Percentiles rank a stretch among this genome's conserved stretches.
These are phyloP conservation scores for Bellardia bayeri DNA, from an alignment of 2,888 invertebrate genomes.

Conservation along the genomic window DNA sequence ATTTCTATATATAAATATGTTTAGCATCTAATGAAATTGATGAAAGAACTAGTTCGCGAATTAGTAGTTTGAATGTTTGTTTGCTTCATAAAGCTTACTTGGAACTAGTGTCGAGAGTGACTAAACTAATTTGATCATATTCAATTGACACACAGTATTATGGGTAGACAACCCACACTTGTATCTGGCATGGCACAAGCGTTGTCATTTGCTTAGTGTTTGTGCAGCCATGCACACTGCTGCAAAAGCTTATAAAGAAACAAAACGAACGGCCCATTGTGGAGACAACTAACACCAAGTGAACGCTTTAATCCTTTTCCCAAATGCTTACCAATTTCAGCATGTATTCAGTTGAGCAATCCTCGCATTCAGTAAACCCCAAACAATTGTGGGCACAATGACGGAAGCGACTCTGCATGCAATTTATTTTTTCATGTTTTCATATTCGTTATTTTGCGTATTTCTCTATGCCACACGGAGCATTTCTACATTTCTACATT, in stretches of 20 bases:
- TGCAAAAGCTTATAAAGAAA: constrained; percentile 53
- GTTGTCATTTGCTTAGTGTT: constrained; percentile 59
- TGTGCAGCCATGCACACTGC: constrained; percentile 57
- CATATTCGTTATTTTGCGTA: constrained; percentile 52
- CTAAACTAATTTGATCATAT: background rate
- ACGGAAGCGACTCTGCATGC: constrained; percentile 42
- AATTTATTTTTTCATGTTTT: constrained; percentile 40
- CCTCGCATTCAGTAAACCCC: constrained; percentile 53
- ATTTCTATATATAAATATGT: too few relatives aligned
- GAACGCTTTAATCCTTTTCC: constrained; percentile 61
- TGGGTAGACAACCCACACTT: background rate
- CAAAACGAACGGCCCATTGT: constrained; percentile 56
- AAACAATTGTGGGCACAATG: constrained; percentile 64
- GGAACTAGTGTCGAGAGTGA: too few relatives aligned
- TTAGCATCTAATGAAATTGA: too few relatives aligned
- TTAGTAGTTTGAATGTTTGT: too few relatives aligned
- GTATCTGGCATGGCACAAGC: background rate
- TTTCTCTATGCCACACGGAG: constrained; percentile 31
- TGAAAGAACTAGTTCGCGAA: too few relatives aligned
- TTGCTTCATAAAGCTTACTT: too few relatives aligned
- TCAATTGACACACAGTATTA: background rate
- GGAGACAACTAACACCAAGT: constrained; percentile 42
- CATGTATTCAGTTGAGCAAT: constrained; percentile 60
- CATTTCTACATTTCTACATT: constrained; percentile 60
- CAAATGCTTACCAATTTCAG: constrained; percentile 58